Base-by-base conservation (phyloP, 2,888 invertebrate genomes). In the Panzeria rudis region DNA sequence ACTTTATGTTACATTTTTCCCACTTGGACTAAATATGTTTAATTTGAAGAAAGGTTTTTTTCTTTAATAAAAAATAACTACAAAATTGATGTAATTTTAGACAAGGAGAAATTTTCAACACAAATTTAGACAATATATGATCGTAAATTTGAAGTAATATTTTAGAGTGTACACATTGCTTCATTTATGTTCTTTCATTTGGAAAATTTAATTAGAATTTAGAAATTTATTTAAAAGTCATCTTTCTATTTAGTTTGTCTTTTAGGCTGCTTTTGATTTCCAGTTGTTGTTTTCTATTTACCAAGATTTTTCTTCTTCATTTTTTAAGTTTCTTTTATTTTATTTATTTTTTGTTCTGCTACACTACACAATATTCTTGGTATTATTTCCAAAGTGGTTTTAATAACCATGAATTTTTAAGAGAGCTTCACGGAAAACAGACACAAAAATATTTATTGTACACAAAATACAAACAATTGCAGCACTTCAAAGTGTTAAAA, bases 401-500 rank as follows among this genome's bases (percentile, higher is more conserved):
- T 50, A 38, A 62, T 62, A 62, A 52, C 32, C 50, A 62, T 52
- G 38, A 38, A 62, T 52, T 52, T 75, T 38, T 15, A 50, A 61
- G 11, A 61, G 11, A 50, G 38, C 50, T 62, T 25, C 32, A 32
- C 32, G 8, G 35, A n/a, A 44, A 59, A 59, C 5, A 59, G 13
- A 72, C 6, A 61, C 7, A 47, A 59, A 23, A 54, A 15, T 59
- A 15, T 47, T 38, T 52, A 32, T 56, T 61, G 47, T 59, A 20
- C 20, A 17, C 8, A 61, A 32, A 72, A 32, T 11, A 52, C 52
- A 47, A n/a, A 52, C 62, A 64, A 64, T 54, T 75, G 62, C 68
- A 9, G 2, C 29, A 44, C 62, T 82, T 62, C 8, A 71, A 82
- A 81, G 75, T 75, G 50, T 62, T 75, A 54, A 75, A 73, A 81